Conservation (phyloP, 2,888 invertebrate species). For the Stenodema calcarata region DNA sequence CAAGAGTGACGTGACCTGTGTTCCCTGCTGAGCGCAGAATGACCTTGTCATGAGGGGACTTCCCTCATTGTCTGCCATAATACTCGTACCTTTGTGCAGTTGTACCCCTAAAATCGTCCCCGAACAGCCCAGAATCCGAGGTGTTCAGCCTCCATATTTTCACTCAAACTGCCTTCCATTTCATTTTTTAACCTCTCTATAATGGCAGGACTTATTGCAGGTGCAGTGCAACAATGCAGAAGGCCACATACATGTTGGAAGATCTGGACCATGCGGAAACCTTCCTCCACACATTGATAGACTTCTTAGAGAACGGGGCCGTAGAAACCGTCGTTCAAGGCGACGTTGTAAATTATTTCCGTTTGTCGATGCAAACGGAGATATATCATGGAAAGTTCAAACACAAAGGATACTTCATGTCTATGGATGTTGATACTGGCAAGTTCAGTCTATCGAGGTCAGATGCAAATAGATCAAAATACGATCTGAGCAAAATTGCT, state of each 20-base stretch:
- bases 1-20: too few relatives aligned
- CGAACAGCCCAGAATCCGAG: too few relatives aligned
- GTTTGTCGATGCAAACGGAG: not conserved
- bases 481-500: not conserved
- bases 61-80: too few relatives aligned
- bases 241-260: not conserved
- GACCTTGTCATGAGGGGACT: too few relatives aligned
- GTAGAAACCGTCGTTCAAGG: not conserved
- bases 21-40: too few relatives aligned
- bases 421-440: not conserved
- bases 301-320: conserved; percentile 5
- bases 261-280: not conserved
- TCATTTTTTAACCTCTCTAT: too few relatives aligned
- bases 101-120: too few relatives aligned
- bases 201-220: too few relatives aligned
- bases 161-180: too few relatives aligned
- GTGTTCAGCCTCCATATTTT: too few relatives aligned
- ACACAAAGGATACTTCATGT: not conserved
- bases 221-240: not conserved
- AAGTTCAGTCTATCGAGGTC: not conserved
- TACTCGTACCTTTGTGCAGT: too few relatives aligned
- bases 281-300: not conserved
- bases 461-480: not conserved
- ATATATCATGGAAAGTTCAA: conserved; percentile 2
- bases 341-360: not conserved